Evolutionary conservation across 2,888 invertebrate species (phyloP), one percentile per base, ranked within the genome.

Genomic region (Meghimatium bilineatum): DNA sequence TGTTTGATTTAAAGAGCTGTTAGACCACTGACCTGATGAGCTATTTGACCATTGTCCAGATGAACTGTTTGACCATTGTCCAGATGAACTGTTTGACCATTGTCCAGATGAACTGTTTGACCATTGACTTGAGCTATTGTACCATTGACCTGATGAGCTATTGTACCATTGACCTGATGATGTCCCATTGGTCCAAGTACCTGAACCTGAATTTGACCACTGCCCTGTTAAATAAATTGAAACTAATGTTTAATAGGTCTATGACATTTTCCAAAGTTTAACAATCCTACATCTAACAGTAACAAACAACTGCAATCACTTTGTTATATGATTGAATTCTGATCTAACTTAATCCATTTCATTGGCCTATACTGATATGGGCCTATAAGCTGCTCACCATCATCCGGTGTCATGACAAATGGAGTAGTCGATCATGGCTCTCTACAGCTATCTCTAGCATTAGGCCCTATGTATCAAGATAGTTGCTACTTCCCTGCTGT

Each of bases 41-140:
- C 49, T 74, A 29, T 74, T 74, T 12, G 72, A 49, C 71, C 71
- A 71, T 14, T 74, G 72, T 3, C 72, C 72, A 14, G 72, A 49
- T 17, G 66, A 66, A 23, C 32, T 66, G 20, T 29, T 66, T 0
- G 66, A 17, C 12, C 8, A 29, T 20, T 66, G 66, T 17, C 32
- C 32, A 66, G 72, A 74, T n/a, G 72, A 36, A 49, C 72, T 36
- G 29, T 74, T n/a, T n/a, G n/a, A n/a, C n/a, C n/a, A n/a, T n/a
- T n/a, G n/a, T n/a, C n/a, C n/a, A n/a, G n/a, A n/a, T n/a, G n/a
- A n/a, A n/a, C n/a, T n/a, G n/a, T n/a, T 74, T n/a, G 72, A 49
- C 38, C 38, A 71, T 14, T 34, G 29, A 1, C 72, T 44, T 29
- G 72, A 74, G 17, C 17, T 17, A 49, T n/a, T 29, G 10, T 14